These are phyloP conservation scores for Drosophila pseudoananassae DNA, from an alignment of 1,140 invertebrate genomes.

Conservation along the genomic window DNA sequence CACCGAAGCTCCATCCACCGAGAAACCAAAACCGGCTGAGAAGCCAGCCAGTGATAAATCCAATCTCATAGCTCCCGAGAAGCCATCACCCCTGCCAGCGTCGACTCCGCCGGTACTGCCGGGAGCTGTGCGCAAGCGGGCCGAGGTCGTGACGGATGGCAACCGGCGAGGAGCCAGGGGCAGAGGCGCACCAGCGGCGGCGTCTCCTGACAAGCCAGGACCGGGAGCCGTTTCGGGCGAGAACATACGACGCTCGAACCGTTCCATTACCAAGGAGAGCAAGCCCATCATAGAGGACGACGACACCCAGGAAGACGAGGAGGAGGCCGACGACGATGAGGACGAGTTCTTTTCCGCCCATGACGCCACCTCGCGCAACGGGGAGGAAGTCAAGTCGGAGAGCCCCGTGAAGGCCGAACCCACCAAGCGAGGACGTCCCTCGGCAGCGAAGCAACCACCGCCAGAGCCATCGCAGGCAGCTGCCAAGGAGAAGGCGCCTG, in stretches of 20 bases:
- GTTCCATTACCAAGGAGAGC: constrained; percentile 60
- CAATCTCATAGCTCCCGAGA: constrained; percentile 34
- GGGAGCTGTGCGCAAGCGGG: constrained; percentile 86
- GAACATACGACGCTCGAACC: constrained; percentile 71
- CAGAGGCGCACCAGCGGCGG: constrained; percentile 6
- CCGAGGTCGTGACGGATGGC: constrained; percentile 81
- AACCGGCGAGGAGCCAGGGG: constrained; percentile 61
- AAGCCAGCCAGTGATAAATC: constrained; percentile 66
- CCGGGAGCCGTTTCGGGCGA: constrained; percentile 11
- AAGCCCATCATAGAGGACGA: constrained; percentile 52
- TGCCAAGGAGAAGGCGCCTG: constrained; percentile 56
- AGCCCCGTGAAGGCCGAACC: constrained; percentile 47
- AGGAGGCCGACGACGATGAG: constrained; percentile 59
- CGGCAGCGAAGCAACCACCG: constrained; percentile 11
- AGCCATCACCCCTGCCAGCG: not conserved
- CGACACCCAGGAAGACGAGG: constrained; percentile 24
- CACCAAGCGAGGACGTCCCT: constrained; percentile 45
- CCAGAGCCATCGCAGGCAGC: constrained; percentile 1
- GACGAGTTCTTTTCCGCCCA: constrained; percentile 78
- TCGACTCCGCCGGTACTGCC: constrained; percentile 77
- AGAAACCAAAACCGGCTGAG: constrained; percentile 10
- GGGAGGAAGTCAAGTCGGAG: constrained; percentile 44
- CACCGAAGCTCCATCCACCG: not conserved
- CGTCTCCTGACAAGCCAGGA: constrained; percentile 15
- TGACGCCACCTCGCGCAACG: constrained; percentile 68